Percentiles rank a stretch among this genome's conserved stretches.
Evolutionary conservation across 2,888 invertebrate genomes (phyloP).

Genomic region (Epistrophe grossulariae): DNA sequence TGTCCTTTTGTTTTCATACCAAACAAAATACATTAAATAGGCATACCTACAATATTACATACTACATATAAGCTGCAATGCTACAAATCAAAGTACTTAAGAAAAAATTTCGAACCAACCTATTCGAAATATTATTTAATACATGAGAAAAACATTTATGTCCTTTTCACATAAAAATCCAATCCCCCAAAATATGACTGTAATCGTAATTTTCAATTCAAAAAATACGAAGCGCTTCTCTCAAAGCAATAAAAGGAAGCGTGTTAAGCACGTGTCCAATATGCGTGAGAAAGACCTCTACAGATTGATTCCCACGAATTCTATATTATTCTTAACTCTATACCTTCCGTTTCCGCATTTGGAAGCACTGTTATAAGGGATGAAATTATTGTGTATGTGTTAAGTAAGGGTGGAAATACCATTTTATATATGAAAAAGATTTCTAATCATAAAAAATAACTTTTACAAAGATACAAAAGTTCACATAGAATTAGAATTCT

Average conservation of each 20-base stretch:
- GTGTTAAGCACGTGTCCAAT: constrained; percentile 82
- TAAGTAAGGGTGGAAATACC: constrained; percentile 38
- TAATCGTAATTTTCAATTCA: constrained; percentile 53
- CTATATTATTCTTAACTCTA: constrained; percentile 44
- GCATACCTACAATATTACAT: neutral
- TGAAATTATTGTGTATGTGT: constrained; percentile 23
- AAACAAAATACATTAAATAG: neutral
- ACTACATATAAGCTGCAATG: neutral
- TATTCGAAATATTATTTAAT: constrained; percentile 3
- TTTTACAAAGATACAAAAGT: constrained; percentile 13
- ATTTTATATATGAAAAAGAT: constrained; percentile 44
- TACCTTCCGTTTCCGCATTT: constrained; percentile 50
- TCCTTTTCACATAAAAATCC: constrained; percentile 48
- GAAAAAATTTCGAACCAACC: neutral
- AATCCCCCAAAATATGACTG: constrained; percentile 40
- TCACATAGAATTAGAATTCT: constrained; percentile 13
- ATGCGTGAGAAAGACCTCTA: constrained; percentile 83
- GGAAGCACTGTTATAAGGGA: constrained; percentile 10
- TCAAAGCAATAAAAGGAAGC: constrained; percentile 76
- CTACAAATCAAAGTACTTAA: neutral
- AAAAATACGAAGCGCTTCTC: constrained; percentile 52
- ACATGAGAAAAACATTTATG: constrained; percentile 50
- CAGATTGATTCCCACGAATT: constrained; percentile 82
- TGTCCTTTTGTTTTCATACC: neutral
- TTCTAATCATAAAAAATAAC: constrained; percentile 59